Conservation (phyloP, 2,888 invertebrate genomes). For the Baronia brevicornis region DNA sequence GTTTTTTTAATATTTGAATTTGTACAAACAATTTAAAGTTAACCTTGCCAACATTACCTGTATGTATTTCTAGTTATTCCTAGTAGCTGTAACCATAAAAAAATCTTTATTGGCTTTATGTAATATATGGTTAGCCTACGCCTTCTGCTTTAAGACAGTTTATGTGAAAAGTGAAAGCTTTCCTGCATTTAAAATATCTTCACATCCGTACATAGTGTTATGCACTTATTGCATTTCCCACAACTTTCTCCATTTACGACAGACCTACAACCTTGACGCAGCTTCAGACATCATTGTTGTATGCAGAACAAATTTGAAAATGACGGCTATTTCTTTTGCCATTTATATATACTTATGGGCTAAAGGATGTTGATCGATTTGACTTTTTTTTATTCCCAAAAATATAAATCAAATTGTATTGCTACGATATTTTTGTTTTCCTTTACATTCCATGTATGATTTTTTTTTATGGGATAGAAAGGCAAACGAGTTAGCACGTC, state of each 20-base stretch:
- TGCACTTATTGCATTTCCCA: conserved; percentile 25
- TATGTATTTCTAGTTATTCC: too few species aligned
- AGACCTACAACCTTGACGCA: conserved; percentile 1
- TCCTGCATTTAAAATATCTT: conserved; percentile 10
- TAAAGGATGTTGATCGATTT: conserved; percentile 1
- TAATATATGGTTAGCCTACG: background rate
- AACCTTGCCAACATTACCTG: too few species aligned
- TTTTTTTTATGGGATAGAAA: too few species aligned
- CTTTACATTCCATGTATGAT: too few species aligned
- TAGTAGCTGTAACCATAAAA: too few species aligned
- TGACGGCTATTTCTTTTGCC: too few species aligned
- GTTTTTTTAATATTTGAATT: too few species aligned
- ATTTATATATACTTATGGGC: too few species aligned
- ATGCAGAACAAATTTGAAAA: background rate
- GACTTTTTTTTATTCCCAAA: background rate
- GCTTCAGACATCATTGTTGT: conserved; percentile 2
- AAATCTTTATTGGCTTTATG: background rate
- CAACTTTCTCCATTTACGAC: conserved; percentile 31
- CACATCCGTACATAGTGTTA: conserved; percentile 1
- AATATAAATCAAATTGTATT: too few species aligned
- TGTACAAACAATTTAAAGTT: too few species aligned
- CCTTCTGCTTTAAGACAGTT: background rate
- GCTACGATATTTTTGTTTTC: too few species aligned
- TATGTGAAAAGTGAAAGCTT: conserved; percentile 14
- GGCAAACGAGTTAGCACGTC: too few species aligned